Evolutionary conservation across 2,113 vertebrate species (phyloP), one percentile per base, ranked within the genome.

Genomic region (Cyprinodon tularosa): DNA sequence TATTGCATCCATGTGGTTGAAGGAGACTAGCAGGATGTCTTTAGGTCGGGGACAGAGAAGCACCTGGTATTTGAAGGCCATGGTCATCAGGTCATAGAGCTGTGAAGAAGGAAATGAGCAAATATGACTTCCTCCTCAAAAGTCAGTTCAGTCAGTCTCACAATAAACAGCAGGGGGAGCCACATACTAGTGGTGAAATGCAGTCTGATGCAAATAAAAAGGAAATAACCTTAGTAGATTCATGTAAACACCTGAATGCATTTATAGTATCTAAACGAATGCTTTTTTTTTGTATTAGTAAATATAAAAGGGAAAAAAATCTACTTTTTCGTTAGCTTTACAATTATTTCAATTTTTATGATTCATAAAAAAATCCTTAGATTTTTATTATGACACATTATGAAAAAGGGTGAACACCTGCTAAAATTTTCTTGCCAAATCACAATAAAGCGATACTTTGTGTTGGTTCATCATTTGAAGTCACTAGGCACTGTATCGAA

Each of bases 1-100:
- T 94, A 99, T 98, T 14, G 97, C 92, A 15, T 99, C 98, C 96
- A 99, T 95, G 81, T 99, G 98, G 87, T 98, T 99, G 91, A 98
- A 98, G 0, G 98, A 97, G 83, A 99, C 94, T 14, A 99, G 95
- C 68, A 99, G 92, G 22, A 99, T 91, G 89, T 99, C 98, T 82
- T 95, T 98, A 61, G 98, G 97, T 5, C 97, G 94, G 61, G 96
- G 95, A 80, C 97, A 98, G 62, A 99, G 93, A 67, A 99, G 90
- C 40, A 99, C 96, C 93, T 99, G 98, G 87, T 99, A 98, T 88
- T 99, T 99, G 93, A 99, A 98, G 68, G 98, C 97, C 98, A 99
- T 99, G 0, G 97, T 99, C 98, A 99, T 99, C 83, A 99, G 93
- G 87, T 99, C 98, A 37, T 98, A 99, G 1, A 99, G 96, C 98